phyloP scores from a whole-genome alignment of 2,888 invertebrate species.

The Arctia plantaginis region DNA sequence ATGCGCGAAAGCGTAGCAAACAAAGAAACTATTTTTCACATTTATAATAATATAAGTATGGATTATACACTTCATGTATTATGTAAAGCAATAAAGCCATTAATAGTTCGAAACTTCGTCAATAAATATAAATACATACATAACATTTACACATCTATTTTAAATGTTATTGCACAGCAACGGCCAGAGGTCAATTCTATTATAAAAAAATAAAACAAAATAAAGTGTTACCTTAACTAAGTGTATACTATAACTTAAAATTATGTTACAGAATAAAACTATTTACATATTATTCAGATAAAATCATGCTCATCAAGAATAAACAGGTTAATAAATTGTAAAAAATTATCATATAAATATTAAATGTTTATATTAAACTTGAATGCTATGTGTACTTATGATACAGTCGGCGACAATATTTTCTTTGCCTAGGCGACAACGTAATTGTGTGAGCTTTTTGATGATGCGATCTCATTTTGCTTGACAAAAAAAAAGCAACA shows the following conservation, averaged over 20 bases:
- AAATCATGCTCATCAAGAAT: slow-evolving; percentile 3
- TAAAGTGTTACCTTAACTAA: not conserved
- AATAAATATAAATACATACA: too few species aligned
- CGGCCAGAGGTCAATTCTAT: not conserved
- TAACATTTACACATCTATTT: not conserved
- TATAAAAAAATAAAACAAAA: not conserved
- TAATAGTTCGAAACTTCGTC: too few species aligned
- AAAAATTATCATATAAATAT: slow-evolving; percentile 18
- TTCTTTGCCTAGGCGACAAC: not conserved
- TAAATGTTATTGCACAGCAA: not conserved
- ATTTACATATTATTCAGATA: slow-evolving; percentile 10
- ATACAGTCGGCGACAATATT: not conserved
- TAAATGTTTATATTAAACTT: slow-evolving; percentile 19
- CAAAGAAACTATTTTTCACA: too few species aligned
- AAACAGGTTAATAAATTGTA: slow-evolving; percentile 7
- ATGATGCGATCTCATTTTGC: not conserved
- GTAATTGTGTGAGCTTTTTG: not conserved
- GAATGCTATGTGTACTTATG: not conserved
- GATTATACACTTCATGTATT: too few species aligned
- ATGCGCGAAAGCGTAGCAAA: too few species aligned
- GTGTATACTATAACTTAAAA: not conserved
- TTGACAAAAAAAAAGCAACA: not conserved
- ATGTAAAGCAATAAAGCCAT: too few species aligned
- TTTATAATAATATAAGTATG: too few species aligned
- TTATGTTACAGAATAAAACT: not conserved